Base-by-base conservation (phyloP, 2,888 invertebrate genomes). In the Drosophila affinis region DNA sequence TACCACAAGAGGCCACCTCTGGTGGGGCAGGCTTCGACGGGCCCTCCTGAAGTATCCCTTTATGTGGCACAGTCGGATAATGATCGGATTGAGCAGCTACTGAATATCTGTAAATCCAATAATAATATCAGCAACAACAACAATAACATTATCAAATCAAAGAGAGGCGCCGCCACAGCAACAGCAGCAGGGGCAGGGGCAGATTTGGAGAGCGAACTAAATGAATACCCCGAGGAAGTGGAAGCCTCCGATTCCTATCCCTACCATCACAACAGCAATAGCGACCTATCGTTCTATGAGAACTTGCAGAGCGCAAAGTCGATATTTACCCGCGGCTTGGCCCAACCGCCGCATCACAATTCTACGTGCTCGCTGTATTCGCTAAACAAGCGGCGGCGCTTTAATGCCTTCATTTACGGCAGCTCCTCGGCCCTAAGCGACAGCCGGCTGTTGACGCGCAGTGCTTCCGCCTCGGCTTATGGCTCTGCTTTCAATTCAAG, bases 341-440 rank as follows among this genome's bases (percentile, higher is more conserved):
- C 76, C 21, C 58, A 63, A n/a, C 60, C 54, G 18, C 39, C 71
- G 10, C 88, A 74, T 77, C 90, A 92, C 51, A 92, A 90, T 70
- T 92, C 92, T 10, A 91, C 92, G 24, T 78, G 91, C n/a, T 92
- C 92, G 7, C 68, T 92, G 52, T 91, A 88, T 9, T 91, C 92
- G 6, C 65, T 92, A 3, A 90, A 83, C 72, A 87, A 90, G 39
- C 90, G 92, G 0, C 86, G 85, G 3, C 91, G 90, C 52, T 92
- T 92, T 57, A 92, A 92, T 76, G 88, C 91, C 9, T 91, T 90
- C 1, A 90, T 92, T 3, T 92, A 92, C 77, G 91, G 92, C 39
- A 92, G 92, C 70, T 91, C 90, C 32, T 92, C 92, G 29, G 92
- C 92, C 0, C 57, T 92, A 9, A 92, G 92, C 65, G 92, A 92